Evolutionary conservation across 2,113 vertebrate genomes (phyloP), one percentile per base, ranked within the genome.

Genomic region (Lamprotornis superbus): DNA sequence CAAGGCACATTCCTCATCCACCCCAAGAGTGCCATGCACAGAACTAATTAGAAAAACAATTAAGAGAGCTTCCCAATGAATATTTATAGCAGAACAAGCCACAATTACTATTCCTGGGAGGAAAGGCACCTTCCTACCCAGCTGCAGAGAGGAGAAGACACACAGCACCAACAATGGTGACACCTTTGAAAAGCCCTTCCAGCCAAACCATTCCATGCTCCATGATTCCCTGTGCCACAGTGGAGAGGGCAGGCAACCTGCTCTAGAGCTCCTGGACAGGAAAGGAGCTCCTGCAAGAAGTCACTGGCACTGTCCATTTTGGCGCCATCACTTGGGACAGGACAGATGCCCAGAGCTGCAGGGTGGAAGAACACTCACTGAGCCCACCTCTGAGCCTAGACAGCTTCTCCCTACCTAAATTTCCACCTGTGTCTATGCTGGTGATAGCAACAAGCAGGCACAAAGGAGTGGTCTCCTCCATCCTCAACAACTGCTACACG

Each of bases 1-100:
- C 37, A 61, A 65, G 37, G 50, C 3, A 1, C 74, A 87, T 46
- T 60, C 77, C n/a, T 44, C 60, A 79, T 39, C 73, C 53, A 75
- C 50, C 87, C 67, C 75, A 85, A 89, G 75, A 92, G 90, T 67
- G 50, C 87, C 44, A 79, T 11, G 44, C 84, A 73, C 30, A 23
- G 92, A 95, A 96, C 93, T 93, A 94, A 96, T 96, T 89, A 93
- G 37, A 92, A 93, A 94, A 91, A 80, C 91, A 96, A 95, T 94
- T 95, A 93, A 64, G 55, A 90, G 71, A 65, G 65, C 52, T 97
- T 93, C 61, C 21, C 79, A 60, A 94, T 93, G 88, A 96, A 94
- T 96, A 97, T 94, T 95, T 94, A 95, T 93, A 94, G 77, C 10
- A 12, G 80, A 94, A 86, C 3, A 15, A 95, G 46, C 57, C 57